Conservation (phyloP, 92 coral and sea anemone species). For the Epizoanthus illoricatus region DNA sequence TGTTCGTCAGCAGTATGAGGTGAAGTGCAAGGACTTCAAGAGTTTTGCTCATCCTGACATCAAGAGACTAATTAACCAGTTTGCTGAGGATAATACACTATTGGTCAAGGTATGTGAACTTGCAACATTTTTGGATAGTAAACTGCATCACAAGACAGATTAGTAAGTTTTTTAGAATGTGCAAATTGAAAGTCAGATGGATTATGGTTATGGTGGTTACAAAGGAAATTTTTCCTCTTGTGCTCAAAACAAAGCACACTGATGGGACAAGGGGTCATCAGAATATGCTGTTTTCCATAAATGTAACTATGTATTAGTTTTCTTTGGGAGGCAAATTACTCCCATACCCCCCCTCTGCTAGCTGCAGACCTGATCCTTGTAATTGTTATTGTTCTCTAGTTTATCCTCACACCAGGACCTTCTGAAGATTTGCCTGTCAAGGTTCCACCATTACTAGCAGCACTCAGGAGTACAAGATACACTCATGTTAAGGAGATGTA, state of each 20-base stretch:
- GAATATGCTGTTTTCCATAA: too few species aligned
- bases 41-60: slow-evolving; percentile 86
- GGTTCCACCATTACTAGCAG: slow-evolving; percentile 87
- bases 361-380: neutral
- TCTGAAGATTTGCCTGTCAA: slow-evolving; percentile 89
- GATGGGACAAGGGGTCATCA: too few species aligned
- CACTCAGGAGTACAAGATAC: slow-evolving; percentile 89
- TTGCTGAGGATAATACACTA: slow-evolving; percentile 78
- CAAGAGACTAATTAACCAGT: slow-evolving; percentile 76
- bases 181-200: too few species aligned
- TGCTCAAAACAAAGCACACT: too few species aligned
- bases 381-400: slow-evolving; percentile 49
- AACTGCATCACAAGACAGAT: too few species aligned
- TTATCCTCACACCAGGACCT: slow-evolving; percentile 86
- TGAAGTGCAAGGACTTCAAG: slow-evolving; percentile 82
- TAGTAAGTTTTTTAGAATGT: too few species aligned
- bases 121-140: neutral
- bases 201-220: too few species aligned
- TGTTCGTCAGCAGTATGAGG: slow-evolving; percentile 83
- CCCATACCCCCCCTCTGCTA: too few species aligned
- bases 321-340: too few species aligned
- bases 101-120: slow-evolving; percentile 79
- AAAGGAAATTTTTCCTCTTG: too few species aligned
- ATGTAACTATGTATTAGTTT: too few species aligned
- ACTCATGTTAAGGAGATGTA: slow-evolving; percentile 90